Conservation (phyloP, 2,797 vertebrate genomes). For the Podarcis siculus region DNA sequence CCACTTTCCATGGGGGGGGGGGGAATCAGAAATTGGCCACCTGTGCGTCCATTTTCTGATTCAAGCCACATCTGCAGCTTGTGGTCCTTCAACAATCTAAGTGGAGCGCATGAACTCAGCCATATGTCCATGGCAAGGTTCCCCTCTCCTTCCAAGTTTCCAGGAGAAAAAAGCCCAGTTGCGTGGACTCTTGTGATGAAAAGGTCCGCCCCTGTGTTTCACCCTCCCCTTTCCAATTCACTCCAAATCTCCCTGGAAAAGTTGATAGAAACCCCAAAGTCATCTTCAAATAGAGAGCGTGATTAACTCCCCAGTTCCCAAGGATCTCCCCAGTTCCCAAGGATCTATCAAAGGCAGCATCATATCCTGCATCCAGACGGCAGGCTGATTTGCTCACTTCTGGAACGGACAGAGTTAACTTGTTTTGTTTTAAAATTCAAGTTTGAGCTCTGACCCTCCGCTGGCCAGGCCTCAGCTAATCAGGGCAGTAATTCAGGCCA, state of each 20-base stretch:
- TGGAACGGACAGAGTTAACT: neutral
- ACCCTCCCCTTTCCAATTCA: neutral
- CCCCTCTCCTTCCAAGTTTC: neutral
- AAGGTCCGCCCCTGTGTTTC: too few relatives aligned
- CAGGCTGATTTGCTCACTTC: neutral
- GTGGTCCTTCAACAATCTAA: neutral
- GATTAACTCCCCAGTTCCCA: neutral
- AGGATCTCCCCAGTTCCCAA: neutral
- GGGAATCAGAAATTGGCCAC: too few relatives aligned
- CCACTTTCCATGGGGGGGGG: too few relatives aligned
- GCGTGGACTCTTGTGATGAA: too few relatives aligned
- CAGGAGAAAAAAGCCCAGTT: neutral
- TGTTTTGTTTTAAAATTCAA: neutral
- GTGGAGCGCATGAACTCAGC: neutral
- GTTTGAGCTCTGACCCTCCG: neutral
- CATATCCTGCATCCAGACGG: accelerated
- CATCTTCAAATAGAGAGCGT: neutral
- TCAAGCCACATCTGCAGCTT: too few relatives aligned
- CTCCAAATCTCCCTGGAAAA: neutral
- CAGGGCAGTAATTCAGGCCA: neutral
- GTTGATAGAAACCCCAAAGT: neutral
- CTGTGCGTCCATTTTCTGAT: too few relatives aligned
- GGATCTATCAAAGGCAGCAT: neutral
- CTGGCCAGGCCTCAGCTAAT: neutral
- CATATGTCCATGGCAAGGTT: neutral